Conservation (phyloP, 2,113 vertebrate genomes). For the Microtus pennsylvanicus region DNA sequence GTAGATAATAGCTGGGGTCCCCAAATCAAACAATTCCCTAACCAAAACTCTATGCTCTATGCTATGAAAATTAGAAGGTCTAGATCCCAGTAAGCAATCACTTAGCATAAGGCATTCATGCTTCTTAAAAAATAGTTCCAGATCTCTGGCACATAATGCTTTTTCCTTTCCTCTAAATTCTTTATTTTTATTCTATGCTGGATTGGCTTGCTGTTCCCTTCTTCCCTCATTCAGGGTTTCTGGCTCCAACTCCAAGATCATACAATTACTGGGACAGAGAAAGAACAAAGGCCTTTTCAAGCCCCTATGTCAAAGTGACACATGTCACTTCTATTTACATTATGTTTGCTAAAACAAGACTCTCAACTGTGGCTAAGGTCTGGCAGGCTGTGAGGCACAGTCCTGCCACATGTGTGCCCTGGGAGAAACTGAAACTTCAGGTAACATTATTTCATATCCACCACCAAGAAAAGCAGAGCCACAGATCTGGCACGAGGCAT, state of each 20-base stretch:
- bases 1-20: not conserved
- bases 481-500: rapidly evolving
- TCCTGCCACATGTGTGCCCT: not conserved
- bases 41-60: not conserved
- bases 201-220: rapidly evolving
- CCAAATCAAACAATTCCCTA: not conserved
- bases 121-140: not conserved
- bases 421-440: not conserved
- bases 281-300: constrained; percentile 1
- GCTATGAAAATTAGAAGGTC: not conserved
- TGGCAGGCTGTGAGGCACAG: not conserved
- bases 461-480: too few relatives aligned
- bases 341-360: constrained; percentile 1
- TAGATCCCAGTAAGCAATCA: not conserved
- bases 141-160: not conserved
- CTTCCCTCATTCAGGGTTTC: not conserved
- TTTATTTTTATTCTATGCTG: not conserved
- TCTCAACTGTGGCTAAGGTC: not conserved
- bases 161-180: not conserved
- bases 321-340: constrained; percentile 19
- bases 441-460: too few relatives aligned
- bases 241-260: not conserved
- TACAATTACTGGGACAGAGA: not conserved
- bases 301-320: constrained; percentile 18
- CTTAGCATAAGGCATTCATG: not conserved